Evolutionary conservation across 1,140 invertebrate species (phyloP), one percentile per base, ranked within the genome.

Genomic region (Drosophila lacteicornis): DNA sequence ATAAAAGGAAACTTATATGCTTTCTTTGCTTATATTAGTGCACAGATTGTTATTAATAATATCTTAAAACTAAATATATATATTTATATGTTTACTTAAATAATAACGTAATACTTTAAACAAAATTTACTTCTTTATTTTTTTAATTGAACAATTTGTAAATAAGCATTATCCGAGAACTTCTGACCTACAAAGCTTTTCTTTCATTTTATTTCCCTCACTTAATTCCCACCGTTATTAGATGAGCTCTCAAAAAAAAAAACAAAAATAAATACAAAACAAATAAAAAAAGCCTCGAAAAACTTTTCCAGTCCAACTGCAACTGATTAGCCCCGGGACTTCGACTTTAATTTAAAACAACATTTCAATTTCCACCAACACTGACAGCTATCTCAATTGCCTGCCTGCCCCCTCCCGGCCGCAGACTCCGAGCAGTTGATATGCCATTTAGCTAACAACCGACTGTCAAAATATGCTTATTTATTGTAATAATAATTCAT

Each of bases 401-500:
- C 49, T 33, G 15, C 13, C 15, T 36, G 12, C 51, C 27, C 68
- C n/a, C 38, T 47, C 15, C 53, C 30, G 30, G 12, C 40, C 13
- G 11, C 30, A 4, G 55, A 12, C 36, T 25, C 13, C n/a, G 2
- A 67, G 22, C 55, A 63, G 82, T 78, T 67, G 65, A 63, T 81
- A 76, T 75, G 74, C 71, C 74, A 76, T 81, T 81, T 81, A 51
- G 74, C 50, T 75, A 69, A 75, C 63, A 55, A 81, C 63, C 55
- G 58, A 65, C 69, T 55, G 80, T 45, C 74, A 50, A 78, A 82
- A 60, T 75, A 49, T 68, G 75, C 75, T 79, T 79, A 79, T 79
- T 79, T 79, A 79, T 79, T 79, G 85, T 90, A 88, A 90, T 88
- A 90, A 88, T 88, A 88, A 88, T 90, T 90, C 85, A 88, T 88